These are phyloP conservation scores for Netelia inedita DNA, from an alignment of 2,888 invertebrate species.

Conservation along the genomic window DNA sequence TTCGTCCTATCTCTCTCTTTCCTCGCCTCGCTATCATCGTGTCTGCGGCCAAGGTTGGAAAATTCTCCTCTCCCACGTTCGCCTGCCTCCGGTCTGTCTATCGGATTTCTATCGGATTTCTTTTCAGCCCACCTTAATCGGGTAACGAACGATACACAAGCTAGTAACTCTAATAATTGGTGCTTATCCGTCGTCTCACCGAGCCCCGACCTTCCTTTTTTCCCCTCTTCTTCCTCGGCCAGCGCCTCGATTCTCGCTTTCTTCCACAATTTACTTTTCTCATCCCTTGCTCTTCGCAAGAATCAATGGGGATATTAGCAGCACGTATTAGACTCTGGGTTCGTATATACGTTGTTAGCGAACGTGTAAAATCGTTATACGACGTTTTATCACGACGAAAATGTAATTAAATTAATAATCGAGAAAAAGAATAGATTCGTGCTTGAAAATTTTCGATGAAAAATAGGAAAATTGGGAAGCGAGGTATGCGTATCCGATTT, in stretches of 20 bases:
- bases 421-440: background rate
- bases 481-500: background rate
- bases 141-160: conserved; percentile 80
- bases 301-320: conserved; percentile 12
- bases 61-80: conserved; percentile 16
- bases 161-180: conserved; percentile 82
- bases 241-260: conserved; percentile 21
- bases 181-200: conserved; percentile 76
- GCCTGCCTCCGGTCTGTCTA: conserved; percentile 60
- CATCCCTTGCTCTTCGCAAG: background rate
- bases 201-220: background rate
- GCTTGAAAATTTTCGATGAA: background rate
- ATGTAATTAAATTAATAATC: background rate
- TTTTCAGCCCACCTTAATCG: conserved; percentile 79
- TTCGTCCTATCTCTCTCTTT: conserved; percentile 49
- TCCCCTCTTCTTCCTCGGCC: background rate
- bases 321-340: conserved; percentile 14
- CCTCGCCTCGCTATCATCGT: conserved; percentile 51
- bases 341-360: conserved; percentile 11
- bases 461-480: background rate
- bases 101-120: conserved; percentile 80
- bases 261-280: conserved; percentile 50
- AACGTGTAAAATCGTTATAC: background rate
- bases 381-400: no score
- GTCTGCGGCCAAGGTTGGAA: conserved; percentile 6